A percentile compares a stretch with the other conserved stretches of the same genome.
Conservation (phyloP, 2,113 vertebrate genomes). For the Myotis brandtii region DNA sequence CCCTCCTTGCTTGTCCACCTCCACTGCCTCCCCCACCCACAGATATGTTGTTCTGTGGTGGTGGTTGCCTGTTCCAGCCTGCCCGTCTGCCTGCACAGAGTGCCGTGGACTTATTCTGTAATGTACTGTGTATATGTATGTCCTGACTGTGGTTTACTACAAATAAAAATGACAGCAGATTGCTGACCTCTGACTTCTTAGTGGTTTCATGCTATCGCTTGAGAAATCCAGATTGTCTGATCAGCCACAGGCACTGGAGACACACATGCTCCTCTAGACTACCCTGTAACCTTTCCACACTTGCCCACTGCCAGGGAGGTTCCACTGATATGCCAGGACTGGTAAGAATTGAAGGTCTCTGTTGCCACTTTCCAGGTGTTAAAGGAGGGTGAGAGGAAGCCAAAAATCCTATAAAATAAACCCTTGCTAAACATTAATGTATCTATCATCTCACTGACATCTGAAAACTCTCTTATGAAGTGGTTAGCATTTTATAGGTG, state of each 20-base stretch:
- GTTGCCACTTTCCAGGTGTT: neutral
- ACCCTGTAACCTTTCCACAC: neutral
- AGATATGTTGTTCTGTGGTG: neutral
- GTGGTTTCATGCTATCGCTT: neutral
- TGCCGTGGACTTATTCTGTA: slow-evolving; percentile 60
- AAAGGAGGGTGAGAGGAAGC: neutral
- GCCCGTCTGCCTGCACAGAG: slow-evolving; percentile 73
- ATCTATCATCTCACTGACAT: neutral
- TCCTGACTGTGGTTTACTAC: slow-evolving; percentile 73
- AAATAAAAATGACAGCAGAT: slow-evolving; percentile 82
- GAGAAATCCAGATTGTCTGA: neutral
- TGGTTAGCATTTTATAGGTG: neutral
- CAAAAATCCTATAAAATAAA: slow-evolving; percentile 13
- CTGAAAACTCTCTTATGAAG: neutral
- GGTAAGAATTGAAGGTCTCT: neutral
- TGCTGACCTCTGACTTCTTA: slow-evolving; percentile 20
- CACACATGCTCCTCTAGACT: neutral
- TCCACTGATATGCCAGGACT: neutral
- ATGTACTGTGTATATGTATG: slow-evolving; percentile 56
- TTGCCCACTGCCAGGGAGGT: neutral
- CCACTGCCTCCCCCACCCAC: neutral
- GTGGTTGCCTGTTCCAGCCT: neutral
- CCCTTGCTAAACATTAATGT: neutral
- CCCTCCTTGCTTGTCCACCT: neutral
- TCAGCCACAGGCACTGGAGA: neutral